These are phyloP conservation scores for Netelia fuscicornis DNA, from an alignment of 2,888 invertebrate genomes.

Conservation along the genomic window DNA sequence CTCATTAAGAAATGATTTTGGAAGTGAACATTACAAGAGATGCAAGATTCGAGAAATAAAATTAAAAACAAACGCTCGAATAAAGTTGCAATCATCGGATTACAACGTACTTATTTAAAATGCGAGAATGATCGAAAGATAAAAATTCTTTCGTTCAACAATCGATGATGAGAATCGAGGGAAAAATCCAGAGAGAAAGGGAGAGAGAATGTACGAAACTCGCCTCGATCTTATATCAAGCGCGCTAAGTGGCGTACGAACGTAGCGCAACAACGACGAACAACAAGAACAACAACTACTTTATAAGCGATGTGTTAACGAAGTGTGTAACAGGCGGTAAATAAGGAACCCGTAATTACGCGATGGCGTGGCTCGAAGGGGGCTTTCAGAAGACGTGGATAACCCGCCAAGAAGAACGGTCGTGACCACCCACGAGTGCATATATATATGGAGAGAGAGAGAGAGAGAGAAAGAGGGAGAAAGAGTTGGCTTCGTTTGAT, in stretches of 20 bases:
- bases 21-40: not conserved
- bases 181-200: slow-evolving; percentile 24
- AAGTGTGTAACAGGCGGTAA: slow-evolving; percentile 84
- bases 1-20: slow-evolving; percentile 16
- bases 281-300: slow-evolving; percentile 71
- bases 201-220: slow-evolving; percentile 24
- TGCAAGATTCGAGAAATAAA: not conserved
- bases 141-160: slow-evolving; percentile 10
- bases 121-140: too few relatives aligned
- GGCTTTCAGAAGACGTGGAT: slow-evolving; percentile 63
- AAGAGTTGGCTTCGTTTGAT: slow-evolving; percentile 62
- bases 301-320: slow-evolving; percentile 84
- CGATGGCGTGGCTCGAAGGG: slow-evolving; percentile 76
- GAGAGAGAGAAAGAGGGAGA: slow-evolving; percentile 4
- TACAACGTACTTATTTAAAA: too few relatives aligned
- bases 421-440: slow-evolving; percentile 79
- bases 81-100: too few relatives aligned
- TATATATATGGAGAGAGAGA: not conserved
- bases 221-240: slow-evolving; percentile 20
- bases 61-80: too few relatives aligned
- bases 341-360: slow-evolving; percentile 84
- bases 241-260: slow-evolving; percentile 26
- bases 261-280: slow-evolving; percentile 37
- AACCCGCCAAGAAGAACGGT: slow-evolving; percentile 63
- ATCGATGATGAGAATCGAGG: not conserved